phyloP scores from a whole-genome alignment of 2,888 invertebrate species.

The Drosophila meridionalis region DNA sequence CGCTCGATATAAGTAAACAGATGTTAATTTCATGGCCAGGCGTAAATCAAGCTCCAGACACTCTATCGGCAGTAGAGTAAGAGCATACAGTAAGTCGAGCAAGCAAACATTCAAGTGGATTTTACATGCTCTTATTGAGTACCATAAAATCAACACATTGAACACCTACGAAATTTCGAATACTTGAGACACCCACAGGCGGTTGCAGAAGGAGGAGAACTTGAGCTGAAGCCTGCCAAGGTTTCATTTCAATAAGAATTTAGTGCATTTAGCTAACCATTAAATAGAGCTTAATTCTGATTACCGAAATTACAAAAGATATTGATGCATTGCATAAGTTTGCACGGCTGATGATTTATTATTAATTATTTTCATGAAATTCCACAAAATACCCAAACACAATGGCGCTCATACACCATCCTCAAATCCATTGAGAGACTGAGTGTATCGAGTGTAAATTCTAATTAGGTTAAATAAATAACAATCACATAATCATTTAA shows the following conservation, averaged over 20 bases:
- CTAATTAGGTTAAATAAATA: slow-evolving; percentile 46
- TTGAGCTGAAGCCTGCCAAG: not conserved
- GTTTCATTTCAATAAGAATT: not conserved
- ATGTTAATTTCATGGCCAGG: slow-evolving; percentile 62
- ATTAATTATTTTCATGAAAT: slow-evolving; percentile 36
- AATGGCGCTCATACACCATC: not conserved
- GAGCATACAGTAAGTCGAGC: slow-evolving; percentile 18
- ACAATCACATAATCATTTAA: slow-evolving; percentile 36
- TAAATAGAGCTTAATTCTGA: slow-evolving; percentile 7
- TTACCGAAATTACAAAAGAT: slow-evolving; percentile 10
- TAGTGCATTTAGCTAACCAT: not conserved
- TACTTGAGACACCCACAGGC: slow-evolving; percentile 1
- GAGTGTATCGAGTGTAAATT: slow-evolving; percentile 1
- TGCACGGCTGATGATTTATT: slow-evolving; percentile 30
- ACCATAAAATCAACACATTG: slow-evolving; percentile 14
- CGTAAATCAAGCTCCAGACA: slow-evolving; percentile 61
- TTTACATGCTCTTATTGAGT: slow-evolving; percentile 12
- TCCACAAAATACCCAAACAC: slow-evolving; percentile 17
- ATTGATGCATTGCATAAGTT: slow-evolving; percentile 35
- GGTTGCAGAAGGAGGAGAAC: not conserved
- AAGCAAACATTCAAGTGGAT: slow-evolving; percentile 8
- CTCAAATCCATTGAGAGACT: not conserved
- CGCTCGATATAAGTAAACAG: slow-evolving; percentile 67
- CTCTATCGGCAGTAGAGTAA: slow-evolving; percentile 1
- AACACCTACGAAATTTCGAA: slow-evolving; percentile 18